Percentiles rank a stretch among this genome's conserved stretches.
phyloP scores from a whole-genome alignment of 2,797 vertebrate species.

The Petrocephalus sullivani region DNA sequence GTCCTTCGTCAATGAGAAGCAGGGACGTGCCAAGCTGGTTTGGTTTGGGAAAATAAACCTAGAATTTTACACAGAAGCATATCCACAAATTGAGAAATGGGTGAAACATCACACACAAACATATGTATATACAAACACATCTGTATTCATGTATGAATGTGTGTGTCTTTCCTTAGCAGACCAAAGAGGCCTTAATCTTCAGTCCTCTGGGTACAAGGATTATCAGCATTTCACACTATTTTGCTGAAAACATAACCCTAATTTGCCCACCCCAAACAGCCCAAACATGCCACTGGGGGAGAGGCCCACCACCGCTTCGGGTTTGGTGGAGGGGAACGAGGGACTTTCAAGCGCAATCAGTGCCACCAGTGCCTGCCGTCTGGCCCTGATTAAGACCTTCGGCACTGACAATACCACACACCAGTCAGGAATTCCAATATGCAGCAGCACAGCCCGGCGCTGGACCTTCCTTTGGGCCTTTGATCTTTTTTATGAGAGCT shows the following conservation, averaged over 20 bases:
- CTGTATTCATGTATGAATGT: not conserved
- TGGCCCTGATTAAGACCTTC: not conserved
- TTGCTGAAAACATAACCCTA: not conserved
- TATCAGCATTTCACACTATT: not conserved
- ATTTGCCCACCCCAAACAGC: not conserved
- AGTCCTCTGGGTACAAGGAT: not conserved
- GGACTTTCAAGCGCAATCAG: not conserved
- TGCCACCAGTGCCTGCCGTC: not conserved
- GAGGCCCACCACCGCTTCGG: not conserved
- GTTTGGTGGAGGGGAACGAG: not conserved
- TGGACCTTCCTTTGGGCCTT: not conserved
- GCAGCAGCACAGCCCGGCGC: not conserved
- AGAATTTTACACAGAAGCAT: too few species aligned
- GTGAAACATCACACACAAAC: too few species aligned
- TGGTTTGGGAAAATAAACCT: too few species aligned
- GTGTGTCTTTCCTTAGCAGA: not conserved
- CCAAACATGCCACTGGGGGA: not conserved
- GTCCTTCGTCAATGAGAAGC: too few species aligned
- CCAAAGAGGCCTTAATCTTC: not conserved
- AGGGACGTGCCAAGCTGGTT: too few species aligned
- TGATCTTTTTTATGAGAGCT: conserved; percentile 19
- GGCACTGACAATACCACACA: not conserved
- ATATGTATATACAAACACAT: too few species aligned
- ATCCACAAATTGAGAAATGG: too few species aligned
- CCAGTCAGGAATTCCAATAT: conserved; percentile 10